A percentile compares a stretch with the other conserved stretches of the same genome.
Evolutionary conservation across 2,113 vertebrate species (phyloP).

Genomic region (Butorides virescens): DNA sequence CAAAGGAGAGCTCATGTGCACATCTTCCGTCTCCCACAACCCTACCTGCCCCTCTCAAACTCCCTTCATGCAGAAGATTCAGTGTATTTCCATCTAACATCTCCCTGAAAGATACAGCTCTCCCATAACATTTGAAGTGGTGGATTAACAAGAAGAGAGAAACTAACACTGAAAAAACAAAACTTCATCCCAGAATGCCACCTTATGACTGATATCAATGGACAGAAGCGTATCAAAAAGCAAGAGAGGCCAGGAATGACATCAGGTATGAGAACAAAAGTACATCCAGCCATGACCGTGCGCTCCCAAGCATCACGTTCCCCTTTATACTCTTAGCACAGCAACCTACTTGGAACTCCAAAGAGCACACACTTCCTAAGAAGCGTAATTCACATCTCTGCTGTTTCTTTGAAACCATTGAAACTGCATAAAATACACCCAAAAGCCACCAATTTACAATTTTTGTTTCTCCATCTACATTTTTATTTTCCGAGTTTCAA

Average conservation of each 20-base stretch:
- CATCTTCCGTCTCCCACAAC: neutral
- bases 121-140: neutral
- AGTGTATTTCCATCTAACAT: neutral
- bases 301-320: neutral
- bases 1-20: neutral
- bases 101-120: neutral
- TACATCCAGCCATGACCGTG: neutral
- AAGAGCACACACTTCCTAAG: neutral
- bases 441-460: neutral
- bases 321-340: neutral
- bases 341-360: rapidly evolving
- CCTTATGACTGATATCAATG: neutral
- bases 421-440: neutral
- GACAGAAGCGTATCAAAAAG: neutral
- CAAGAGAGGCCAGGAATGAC: neutral
- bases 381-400: neutral
- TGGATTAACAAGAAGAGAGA: neutral
- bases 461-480: neutral
- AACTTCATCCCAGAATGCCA: neutral
- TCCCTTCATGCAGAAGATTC: neutral
- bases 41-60: neutral
- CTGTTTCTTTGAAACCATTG: neutral
- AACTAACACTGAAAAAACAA: neutral
- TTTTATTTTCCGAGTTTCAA: neutral
- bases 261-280: neutral